Evolutionary conservation across 2,888 invertebrate species (phyloP), one percentile per base, ranked within the genome.

Genomic region (Aproaerema taeniolella): DNA sequence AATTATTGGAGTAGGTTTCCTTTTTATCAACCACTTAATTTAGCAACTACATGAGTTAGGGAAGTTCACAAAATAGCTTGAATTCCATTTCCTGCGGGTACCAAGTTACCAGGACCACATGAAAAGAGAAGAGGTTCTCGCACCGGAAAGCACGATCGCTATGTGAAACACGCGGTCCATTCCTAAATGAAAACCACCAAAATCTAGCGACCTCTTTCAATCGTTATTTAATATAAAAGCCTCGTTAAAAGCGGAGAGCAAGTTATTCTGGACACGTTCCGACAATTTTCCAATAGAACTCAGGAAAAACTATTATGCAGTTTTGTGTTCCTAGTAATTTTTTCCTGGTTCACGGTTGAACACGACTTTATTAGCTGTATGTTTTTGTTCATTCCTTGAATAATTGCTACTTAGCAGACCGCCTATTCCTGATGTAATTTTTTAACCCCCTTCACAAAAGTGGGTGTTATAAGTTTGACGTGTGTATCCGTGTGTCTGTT

Each of bases 121-220:
- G 54, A 61, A 61, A 61, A 58, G 55, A 54, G 57, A 49, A 53
- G 54, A 50, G 56, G 53, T 58, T 53, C 58, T 60, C 55, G 58
- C 58, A 58, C 55, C 59, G 58, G 56, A 61, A 62, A 64, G 53
- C 56, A 57, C 53, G 59, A 47, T 47, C 48, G 45, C 53, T 56
- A 61, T 61, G 59, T 54, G 55, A 48, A 58, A 53, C 58, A 53
- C 55, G 48, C 40, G 47, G 57, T 53, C 56, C 56, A 53, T 58
- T 57, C 50, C 53, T 58, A 58, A 58, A 47, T 47, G 36, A 17
- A 31, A 12, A 31, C 44, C 43, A 41, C 34, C 34, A 34, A 7
- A 9, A 24, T 1, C 4, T 6, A 13, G 2, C 25, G 34, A 25
- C 25, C 34, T 9, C 34, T 6, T 1, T 14, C 2, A n/a, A 9